Conservation (phyloP, 2,113 vertebrate genomes). For the Saiga tatarica region DNA sequence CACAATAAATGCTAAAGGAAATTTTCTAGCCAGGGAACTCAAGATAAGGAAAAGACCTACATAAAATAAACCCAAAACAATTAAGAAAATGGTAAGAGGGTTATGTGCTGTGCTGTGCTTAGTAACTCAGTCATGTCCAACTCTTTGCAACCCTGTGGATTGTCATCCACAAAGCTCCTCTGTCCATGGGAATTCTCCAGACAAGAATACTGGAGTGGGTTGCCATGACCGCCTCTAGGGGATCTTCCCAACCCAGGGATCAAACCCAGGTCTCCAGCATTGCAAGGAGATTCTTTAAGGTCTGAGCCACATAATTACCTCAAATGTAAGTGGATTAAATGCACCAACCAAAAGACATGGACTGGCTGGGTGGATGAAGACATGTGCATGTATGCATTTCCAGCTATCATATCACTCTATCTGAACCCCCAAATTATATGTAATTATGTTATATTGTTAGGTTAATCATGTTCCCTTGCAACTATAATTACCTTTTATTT, state of each 20-base stretch:
- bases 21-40: not conserved
- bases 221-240: not conserved
- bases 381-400: not conserved
- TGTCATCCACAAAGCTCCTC: not conserved
- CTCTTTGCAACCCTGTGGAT: not conserved
- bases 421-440: not conserved
- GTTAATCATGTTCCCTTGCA: not conserved
- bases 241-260: not conserved
- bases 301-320: not conserved
- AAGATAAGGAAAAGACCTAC: not conserved
- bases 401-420: not conserved
- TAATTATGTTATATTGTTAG: not conserved
- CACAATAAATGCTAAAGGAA: not conserved
- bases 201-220: not conserved
- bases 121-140: not conserved
- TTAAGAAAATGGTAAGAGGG: not conserved
- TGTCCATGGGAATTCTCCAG: not conserved
- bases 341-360: not conserved
- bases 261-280: not conserved
- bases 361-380: not conserved
- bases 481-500: not conserved
- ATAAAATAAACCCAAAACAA: not conserved
- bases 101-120: not conserved
- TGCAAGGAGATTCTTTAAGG: not conserved
- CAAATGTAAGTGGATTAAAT: not conserved